These are phyloP conservation scores for Ethmia dodecea DNA, from an alignment of 2,888 invertebrate species.

Conservation along the genomic window DNA sequence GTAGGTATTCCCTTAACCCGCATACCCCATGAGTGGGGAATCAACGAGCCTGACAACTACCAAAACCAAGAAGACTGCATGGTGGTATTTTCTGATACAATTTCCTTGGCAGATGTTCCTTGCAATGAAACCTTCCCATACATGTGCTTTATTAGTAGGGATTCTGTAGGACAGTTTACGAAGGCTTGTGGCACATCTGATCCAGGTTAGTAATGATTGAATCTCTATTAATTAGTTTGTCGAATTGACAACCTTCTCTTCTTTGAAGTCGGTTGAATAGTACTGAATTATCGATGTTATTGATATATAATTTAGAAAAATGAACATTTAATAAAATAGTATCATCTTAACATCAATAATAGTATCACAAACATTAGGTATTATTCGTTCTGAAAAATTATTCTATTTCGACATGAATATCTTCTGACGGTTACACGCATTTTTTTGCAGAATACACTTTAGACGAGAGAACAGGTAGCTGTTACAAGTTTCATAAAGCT, in stretches of 20 bases:
- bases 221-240: too few species aligned
- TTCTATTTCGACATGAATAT: too few species aligned
- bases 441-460: slow-evolving; percentile 1
- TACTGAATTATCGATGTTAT: too few species aligned
- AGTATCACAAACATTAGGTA: too few species aligned
- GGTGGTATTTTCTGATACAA: slow-evolving; percentile 17
- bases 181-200: background rate
- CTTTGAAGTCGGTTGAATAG: too few species aligned
- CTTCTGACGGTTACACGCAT: too few species aligned
- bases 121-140: background rate
- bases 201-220: background rate
- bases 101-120: background rate
- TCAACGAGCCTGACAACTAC: slow-evolving; percentile 29
- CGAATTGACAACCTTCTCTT: too few species aligned
- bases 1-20: slow-evolving; percentile 25
- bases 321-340: too few species aligned
- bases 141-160: slow-evolving; percentile 2
- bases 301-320: too few species aligned
- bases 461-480: slow-evolving; percentile 22
- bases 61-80: slow-evolving; percentile 25
- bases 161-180: background rate
- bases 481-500: slow-evolving; percentile 26
- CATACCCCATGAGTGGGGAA: slow-evolving; percentile 27
- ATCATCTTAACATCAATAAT: too few species aligned
- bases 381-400: too few species aligned